phyloP scores from a whole-genome alignment of 64 coral and sea anemone species.

The Dendronephthya gigantea region DNA sequence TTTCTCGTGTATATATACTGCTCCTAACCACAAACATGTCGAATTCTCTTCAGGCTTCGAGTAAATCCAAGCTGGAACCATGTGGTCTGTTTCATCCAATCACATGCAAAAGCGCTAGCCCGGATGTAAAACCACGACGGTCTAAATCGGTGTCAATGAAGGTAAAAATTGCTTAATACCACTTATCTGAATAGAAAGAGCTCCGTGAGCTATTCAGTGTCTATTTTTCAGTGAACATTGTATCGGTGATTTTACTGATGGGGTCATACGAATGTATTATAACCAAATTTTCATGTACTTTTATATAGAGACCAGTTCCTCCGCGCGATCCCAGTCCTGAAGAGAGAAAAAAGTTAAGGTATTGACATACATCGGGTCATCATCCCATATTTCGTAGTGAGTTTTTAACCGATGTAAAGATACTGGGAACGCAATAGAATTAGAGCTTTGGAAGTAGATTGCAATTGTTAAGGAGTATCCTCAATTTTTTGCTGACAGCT shows the following conservation, averaged over 20 bases:
- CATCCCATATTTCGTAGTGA: no score
- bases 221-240: no score
- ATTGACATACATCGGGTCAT: not conserved
- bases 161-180: slow-evolving; percentile 21
- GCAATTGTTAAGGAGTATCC: no score
- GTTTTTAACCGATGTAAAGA: no score
- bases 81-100: not conserved
- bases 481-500: no score
- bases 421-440: no score
- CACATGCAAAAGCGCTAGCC: not conserved
- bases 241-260: no score
- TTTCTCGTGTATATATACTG: not conserved
- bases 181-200: no score
- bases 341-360: slow-evolving; percentile 83
- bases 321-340: slow-evolving; percentile 69
- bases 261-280: no score
- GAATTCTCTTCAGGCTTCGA: not conserved
- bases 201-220: no score
- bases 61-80: not conserved
- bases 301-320: slow-evolving; percentile 85
- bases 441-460: no score
- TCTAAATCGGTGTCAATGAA: slow-evolving; percentile 96
- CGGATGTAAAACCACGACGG: not conserved
- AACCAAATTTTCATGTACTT: no score
- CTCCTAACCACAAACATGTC: not conserved